Base-by-base conservation (phyloP, 2,888 invertebrate genomes). In the Galeopsomyia nigrocyanea region DNA sequence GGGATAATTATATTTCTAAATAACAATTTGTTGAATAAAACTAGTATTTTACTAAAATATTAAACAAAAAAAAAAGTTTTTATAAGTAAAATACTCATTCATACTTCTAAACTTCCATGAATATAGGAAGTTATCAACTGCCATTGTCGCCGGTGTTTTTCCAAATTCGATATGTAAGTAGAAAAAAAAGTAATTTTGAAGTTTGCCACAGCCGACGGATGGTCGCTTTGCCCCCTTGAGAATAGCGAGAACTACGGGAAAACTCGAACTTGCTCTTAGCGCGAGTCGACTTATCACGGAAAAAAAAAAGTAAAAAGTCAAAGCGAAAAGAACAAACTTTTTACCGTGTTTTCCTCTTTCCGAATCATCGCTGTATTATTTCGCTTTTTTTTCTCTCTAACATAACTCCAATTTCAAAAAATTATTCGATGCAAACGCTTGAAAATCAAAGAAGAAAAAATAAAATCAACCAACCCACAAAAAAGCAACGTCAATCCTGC, bases 201-300 rank as follows among this genome's bases (percentile, higher is more conserved):
- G 56, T 69, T 73, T 57, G 50, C 55, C 17, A 50, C 47, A 19
- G 61, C 17, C 55, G 47, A 51, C 57, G 55, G 22, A 55, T 21
- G 51, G 61, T 31, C 26, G 68, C 56, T 53, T 60, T 63, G 53
- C 50, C 58, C 73, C 22, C 39, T 39, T 10, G 55, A 17, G 73
- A 21, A 22, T 19, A 19, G 51, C 26, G 17, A 9, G 21, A 65
- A 68, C 70, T 65, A 46, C 60, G 26, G 55, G 60, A 62, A 73
- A 69, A 73, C 61, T 69, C 61, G 46, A 72, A 68, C 65, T 61
- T 39, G 65, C 68, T 69, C 73, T 69, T 39, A 39, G 5, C 56
- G 61, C 64, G 53, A 5, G 61, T 3, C 3, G 26, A 39, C 10
- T 39, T 39, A 39, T 3, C 7, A 13, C 13, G 39, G 10, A 55